Conservation (phyloP, 2,797 vertebrate species). For the Aphelocoma californica region DNA sequence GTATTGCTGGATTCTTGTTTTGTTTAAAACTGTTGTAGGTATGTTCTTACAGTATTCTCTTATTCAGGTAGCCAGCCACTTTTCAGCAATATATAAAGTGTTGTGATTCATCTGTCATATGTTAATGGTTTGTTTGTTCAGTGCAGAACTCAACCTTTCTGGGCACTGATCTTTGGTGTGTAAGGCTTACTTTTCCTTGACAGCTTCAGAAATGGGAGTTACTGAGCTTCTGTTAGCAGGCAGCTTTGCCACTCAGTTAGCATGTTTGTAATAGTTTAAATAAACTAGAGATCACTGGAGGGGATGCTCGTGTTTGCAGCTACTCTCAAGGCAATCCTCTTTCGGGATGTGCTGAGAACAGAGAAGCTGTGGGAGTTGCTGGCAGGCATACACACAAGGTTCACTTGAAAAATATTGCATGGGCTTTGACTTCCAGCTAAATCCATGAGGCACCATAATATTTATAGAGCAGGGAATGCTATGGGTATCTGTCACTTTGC, state of each 20-base stretch:
- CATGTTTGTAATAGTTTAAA: constrained; percentile 3
- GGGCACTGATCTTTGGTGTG: background rate
- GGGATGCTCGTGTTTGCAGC: background rate
- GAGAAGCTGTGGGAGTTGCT: background rate
- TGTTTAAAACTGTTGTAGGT: background rate
- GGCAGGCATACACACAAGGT: background rate
- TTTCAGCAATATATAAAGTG: background rate
- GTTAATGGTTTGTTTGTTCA: background rate
- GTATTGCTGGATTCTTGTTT: background rate
- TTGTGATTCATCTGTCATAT: background rate
- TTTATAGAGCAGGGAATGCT: background rate
- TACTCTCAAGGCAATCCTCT: background rate
- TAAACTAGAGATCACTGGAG: background rate
- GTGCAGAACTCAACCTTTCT: background rate
- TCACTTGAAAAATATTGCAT: background rate
- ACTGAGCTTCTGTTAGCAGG: background rate
- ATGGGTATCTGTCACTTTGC: background rate
- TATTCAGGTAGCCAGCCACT: background rate
- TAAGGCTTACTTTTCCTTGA: background rate
- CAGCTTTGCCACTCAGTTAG: background rate
- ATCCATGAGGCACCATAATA: background rate
- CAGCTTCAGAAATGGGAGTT: background rate
- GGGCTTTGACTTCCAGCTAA: background rate
- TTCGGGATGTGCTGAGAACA: background rate
- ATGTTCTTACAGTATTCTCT: background rate